These are phyloP conservation scores for Cryptoblepharus egeriae DNA, from an alignment of 2,797 vertebrate genomes.

Conservation along the genomic window DNA sequence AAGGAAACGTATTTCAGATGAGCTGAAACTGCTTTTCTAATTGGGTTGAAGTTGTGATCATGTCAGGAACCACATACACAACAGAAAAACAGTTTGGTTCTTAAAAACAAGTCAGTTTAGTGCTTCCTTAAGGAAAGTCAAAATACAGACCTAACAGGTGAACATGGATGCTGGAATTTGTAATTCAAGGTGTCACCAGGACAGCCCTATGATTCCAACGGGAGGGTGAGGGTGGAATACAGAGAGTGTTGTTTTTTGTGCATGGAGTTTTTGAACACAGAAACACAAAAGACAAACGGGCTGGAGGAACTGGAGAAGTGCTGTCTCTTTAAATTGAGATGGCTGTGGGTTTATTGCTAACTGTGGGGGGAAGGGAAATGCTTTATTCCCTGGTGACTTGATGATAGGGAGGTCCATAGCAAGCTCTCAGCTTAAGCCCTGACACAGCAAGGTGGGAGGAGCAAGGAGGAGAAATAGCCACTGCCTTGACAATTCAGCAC, in stretches of 20 bases:
- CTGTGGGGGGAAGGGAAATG: conserved; percentile 51
- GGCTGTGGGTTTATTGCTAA: conserved; percentile 45
- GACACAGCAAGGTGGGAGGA: conserved; percentile 55
- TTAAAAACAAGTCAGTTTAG: no score
- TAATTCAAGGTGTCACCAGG: background rate
- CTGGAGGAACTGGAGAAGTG: background rate
- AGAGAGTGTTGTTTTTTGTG: background rate
- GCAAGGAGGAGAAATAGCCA: conserved; percentile 4
- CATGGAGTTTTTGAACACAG: background rate
- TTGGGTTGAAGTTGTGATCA: conserved; percentile 31
- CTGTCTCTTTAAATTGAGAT: conserved; percentile 63
- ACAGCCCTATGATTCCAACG: background rate
- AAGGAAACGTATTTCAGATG: conserved; percentile 11
- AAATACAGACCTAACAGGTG: background rate
- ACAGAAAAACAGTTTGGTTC: no score
- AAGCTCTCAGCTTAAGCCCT: conserved; percentile 50
- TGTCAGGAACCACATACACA: background rate
- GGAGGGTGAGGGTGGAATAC: background rate
- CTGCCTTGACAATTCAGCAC: conserved; percentile 19
- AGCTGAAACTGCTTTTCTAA: conserved; percentile 5
- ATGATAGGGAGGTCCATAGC: conserved; percentile 39
- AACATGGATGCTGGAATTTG: conserved; percentile 4
- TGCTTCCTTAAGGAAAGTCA: background rate
- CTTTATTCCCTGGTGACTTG: conserved; percentile 38
- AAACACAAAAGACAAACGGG: background rate